phyloP scores from a whole-genome alignment of 1,140 invertebrate genomes.

The Bombus cullumanus region DNA sequence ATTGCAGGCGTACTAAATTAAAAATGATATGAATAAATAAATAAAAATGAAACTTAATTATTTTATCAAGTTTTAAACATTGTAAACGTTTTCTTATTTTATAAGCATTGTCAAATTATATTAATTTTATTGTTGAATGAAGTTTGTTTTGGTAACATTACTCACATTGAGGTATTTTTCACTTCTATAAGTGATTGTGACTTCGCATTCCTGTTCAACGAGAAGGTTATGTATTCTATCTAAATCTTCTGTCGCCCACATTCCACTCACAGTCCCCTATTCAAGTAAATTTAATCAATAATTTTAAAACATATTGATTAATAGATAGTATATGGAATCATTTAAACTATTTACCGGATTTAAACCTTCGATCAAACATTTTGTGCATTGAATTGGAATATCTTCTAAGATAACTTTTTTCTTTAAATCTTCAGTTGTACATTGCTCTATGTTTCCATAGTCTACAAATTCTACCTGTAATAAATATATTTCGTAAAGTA shows the following conservation, averaged over 20 bases:
- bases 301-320: background rate
- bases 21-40: background rate
- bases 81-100: background rate
- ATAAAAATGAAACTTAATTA: background rate
- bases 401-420: slow-evolving; percentile 84
- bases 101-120: background rate
- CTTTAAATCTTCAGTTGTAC: slow-evolving; percentile 82
- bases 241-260: slow-evolving; percentile 70
- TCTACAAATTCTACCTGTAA: slow-evolving; percentile 81
- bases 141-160: slow-evolving; percentile 12
- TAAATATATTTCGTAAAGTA: background rate
- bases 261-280: slow-evolving; percentile 43
- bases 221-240: slow-evolving; percentile 75
- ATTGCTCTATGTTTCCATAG: slow-evolving; percentile 83
- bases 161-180: slow-evolving; percentile 48
- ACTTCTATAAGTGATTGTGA: slow-evolving; percentile 54
- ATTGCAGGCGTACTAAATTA: background rate
- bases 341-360: slow-evolving; percentile 72
- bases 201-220: slow-evolving; percentile 68
- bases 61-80: background rate
- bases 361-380: slow-evolving; percentile 77
- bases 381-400: slow-evolving; percentile 83
- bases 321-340: background rate
- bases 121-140: background rate
- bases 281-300: background rate